A percentile compares a stretch with the other conserved stretches of the same genome.
These are phyloP conservation scores for Cryptops parisi DNA, from an alignment of 2,888 invertebrate species.

Conservation along the genomic window DNA sequence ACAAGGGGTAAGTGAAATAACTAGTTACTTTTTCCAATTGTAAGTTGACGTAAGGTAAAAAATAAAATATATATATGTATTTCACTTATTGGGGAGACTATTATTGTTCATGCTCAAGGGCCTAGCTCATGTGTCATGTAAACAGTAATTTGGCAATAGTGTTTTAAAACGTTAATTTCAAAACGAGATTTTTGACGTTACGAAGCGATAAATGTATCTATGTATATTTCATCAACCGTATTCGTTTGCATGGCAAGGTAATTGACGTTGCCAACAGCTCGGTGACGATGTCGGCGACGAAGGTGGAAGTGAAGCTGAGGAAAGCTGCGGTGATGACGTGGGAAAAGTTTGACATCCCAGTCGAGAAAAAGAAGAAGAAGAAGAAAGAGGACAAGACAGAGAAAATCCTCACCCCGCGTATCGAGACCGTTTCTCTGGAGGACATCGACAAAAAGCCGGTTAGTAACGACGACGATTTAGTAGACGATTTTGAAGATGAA, in stretches of 20 bases:
- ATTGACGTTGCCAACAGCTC: slow-evolving; percentile 54
- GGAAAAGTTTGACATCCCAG: slow-evolving; percentile 42
- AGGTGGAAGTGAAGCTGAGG: slow-evolving; percentile 79
- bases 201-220: no score
- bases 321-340: slow-evolving; percentile 76
- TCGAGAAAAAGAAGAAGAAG: neutral
- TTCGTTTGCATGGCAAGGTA: slow-evolving; percentile 41
- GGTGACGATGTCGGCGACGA: slow-evolving; percentile 68
- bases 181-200: no score
- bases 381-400: neutral
- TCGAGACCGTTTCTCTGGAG: neutral
- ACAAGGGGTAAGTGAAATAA: slow-evolving; percentile 61
- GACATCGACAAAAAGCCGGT: neutral
- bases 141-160: no score
- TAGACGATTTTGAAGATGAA: no score
- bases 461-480: no score
- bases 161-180: no score
- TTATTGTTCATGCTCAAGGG: neutral
- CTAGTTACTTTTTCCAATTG: no score
- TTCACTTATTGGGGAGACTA: no score
- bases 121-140: no score
- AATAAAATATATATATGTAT: no score
- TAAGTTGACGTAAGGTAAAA: no score
- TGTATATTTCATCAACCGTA: no score
- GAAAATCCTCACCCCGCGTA: neutral